These are phyloP conservation scores for Diorhabda sublineata DNA, from an alignment of 1,140 invertebrate genomes.

Conservation along the genomic window DNA sequence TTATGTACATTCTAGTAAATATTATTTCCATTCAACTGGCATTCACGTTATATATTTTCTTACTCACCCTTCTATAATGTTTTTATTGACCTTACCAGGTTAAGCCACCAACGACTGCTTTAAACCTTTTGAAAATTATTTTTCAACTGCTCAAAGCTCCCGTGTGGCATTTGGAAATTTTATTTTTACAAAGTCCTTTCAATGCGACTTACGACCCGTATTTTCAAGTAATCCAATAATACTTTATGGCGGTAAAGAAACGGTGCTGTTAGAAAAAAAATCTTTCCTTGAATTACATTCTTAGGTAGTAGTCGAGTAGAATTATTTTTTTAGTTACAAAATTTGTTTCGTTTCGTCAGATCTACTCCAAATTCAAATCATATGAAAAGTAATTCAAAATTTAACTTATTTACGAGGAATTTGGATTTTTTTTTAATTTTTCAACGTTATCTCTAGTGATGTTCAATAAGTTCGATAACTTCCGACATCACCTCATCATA, in stretches of 20 bases:
- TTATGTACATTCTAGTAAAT: too few relatives aligned
- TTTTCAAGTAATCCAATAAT: constrained; percentile 37
- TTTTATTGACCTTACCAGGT: neutral
- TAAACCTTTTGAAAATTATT: constrained; percentile 1
- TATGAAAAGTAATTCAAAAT: too few relatives aligned
- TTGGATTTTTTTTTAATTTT: too few relatives aligned
- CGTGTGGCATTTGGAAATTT: constrained; percentile 28
- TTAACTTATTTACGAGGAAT: too few relatives aligned
- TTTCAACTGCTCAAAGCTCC: neutral
- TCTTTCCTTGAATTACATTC: neutral
- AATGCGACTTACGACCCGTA: constrained; percentile 33
- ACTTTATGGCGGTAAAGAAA: constrained; percentile 32
- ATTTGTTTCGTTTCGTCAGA: too few relatives aligned
- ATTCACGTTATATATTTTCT: too few relatives aligned
- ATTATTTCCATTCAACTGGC: too few relatives aligned
- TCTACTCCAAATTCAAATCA: too few relatives aligned
- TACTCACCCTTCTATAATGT: too few relatives aligned
- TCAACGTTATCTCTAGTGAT: too few relatives aligned
- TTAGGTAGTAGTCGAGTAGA: neutral
- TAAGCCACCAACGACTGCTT: neutral
- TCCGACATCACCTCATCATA: too few relatives aligned
- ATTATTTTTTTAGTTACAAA: neutral
- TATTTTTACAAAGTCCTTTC: constrained; percentile 33
- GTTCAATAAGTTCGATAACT: too few relatives aligned
- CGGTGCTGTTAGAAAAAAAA: constrained; percentile 11